Conservation (phyloP, 2,113 vertebrate genomes). For the Tyto alba region DNA sequence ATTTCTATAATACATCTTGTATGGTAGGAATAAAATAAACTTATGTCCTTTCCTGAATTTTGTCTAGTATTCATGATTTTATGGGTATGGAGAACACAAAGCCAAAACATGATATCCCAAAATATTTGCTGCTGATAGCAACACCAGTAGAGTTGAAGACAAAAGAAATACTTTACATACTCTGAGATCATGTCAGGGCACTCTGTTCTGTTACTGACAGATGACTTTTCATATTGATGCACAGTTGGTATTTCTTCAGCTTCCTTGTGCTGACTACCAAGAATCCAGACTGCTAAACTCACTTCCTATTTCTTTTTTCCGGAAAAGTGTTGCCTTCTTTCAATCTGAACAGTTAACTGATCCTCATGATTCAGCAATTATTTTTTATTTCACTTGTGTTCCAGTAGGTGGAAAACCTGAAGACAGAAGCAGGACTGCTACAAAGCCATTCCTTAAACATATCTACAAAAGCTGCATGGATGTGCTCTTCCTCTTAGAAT, state of each 20-base stretch:
- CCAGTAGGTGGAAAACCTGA: neutral
- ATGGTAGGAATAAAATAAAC: neutral
- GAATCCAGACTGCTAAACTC: neutral
- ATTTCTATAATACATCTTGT: neutral
- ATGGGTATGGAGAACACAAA: neutral
- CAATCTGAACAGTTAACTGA: neutral
- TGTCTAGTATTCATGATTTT: neutral
- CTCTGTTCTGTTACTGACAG: neutral
- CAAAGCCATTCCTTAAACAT: neutral
- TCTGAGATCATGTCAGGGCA: neutral
- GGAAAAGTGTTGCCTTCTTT: neutral
- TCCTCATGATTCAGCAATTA: neutral
- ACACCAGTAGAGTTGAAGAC: neutral
- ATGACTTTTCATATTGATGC: neutral
- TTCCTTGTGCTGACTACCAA: neutral
- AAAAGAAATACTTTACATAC: neutral
- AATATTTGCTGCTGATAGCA: neutral
- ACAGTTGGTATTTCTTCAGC: neutral
- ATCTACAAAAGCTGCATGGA: neutral
- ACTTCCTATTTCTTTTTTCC: neutral
- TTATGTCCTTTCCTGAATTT: neutral
- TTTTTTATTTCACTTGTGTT: neutral
- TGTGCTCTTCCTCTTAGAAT: neutral
- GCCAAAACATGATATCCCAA: neutral
- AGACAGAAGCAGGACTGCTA: neutral